Base-by-base conservation (phyloP, 2,888 invertebrate species). In the Buathra laborator region DNA sequence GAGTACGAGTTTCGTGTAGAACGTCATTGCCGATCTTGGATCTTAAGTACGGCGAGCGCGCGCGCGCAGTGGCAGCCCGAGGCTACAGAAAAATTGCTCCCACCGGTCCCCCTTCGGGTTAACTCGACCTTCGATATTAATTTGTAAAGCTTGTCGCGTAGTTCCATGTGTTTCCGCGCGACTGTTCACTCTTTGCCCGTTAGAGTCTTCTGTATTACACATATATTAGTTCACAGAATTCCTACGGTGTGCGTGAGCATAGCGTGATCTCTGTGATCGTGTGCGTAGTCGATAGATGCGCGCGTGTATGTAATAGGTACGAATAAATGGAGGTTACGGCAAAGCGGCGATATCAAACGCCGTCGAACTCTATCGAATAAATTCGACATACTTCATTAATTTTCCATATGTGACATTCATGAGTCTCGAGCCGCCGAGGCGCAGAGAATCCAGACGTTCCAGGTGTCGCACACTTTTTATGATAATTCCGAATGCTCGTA, bases 311-410 rank as follows among this genome's bases (percentile, higher is more conserved):
- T 37, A 37, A 37, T 19, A 68, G 48, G 37, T 48, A 62, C 56
- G 59, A 46, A 51, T 51, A 16, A n/a, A 19, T 32, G 51, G n/a
- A 71, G 71, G 16, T 16, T 16, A 7, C 9, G 37, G 4, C 32
- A 6, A 37, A 32, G 81, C 72, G 67, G 77, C 81, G 62, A 67
- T 72, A 72, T 78, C 82, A 77, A 83, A 83, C 71, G 77, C 67
- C 37, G 67, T 72, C 77, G 9, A 83, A 78, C 71, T 62, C 62
- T 67, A 71, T 83, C 72, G 67, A 77, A 59, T 64, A 37, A n/a
- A n/a, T 76, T 68, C 75, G 59, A 75, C 43, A 51, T 37, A 75
- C 67, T 68, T 62, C 48, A 14, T 81, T 62, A 68, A 62, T 70
- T 75, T 62, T 59, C 12, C 80, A 37, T 16, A 46, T 46, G 10